Conservation (phyloP, 2,888 invertebrate species). For the Lasioglossum figueresi region DNA sequence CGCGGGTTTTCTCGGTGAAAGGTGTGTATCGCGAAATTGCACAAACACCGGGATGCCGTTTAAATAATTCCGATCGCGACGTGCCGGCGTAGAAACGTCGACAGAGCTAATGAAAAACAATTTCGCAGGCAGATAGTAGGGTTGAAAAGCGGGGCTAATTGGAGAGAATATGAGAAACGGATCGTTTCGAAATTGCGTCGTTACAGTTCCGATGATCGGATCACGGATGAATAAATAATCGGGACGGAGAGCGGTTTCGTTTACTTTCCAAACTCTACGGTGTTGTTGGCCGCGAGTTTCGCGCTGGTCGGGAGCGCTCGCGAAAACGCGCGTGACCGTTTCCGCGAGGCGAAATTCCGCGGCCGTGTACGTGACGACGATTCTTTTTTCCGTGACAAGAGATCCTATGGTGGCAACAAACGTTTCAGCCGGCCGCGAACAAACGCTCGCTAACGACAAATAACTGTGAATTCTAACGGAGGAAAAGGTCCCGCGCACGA, state of each 20-base stretch:
- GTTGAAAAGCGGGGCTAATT: constrained; percentile 29
- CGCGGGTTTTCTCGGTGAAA: background rate
- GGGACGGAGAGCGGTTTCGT: constrained; percentile 10
- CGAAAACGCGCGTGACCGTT: constrained; percentile 42
- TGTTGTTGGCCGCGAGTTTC: background rate
- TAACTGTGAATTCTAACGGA: constrained; percentile 56
- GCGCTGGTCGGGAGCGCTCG: background rate
- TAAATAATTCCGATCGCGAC: background rate
- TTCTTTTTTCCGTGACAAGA: constrained; percentile 52
- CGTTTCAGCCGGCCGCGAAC: constrained; percentile 56
- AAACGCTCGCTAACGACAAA: constrained; percentile 69
- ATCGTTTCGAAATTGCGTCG: constrained; percentile 23
- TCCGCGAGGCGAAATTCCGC: constrained; percentile 42
- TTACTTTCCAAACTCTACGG: constrained; percentile 23
- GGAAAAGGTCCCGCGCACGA: constrained; percentile 20
- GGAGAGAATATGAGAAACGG: constrained; percentile 15
- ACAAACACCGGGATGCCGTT: background rate
- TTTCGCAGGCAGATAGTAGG: constrained; percentile 10
- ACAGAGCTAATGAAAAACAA: background rate
- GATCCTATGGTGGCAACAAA: constrained; percentile 47
- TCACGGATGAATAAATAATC: constrained; percentile 43
- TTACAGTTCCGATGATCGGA: constrained; percentile 15
- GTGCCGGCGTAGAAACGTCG: background rate
- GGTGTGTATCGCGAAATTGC: background rate
- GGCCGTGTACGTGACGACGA: constrained; percentile 49